These are phyloP conservation scores for Agraylea sexmaculata DNA, from an alignment of 1,140 invertebrate genomes.

Conservation along the genomic window DNA sequence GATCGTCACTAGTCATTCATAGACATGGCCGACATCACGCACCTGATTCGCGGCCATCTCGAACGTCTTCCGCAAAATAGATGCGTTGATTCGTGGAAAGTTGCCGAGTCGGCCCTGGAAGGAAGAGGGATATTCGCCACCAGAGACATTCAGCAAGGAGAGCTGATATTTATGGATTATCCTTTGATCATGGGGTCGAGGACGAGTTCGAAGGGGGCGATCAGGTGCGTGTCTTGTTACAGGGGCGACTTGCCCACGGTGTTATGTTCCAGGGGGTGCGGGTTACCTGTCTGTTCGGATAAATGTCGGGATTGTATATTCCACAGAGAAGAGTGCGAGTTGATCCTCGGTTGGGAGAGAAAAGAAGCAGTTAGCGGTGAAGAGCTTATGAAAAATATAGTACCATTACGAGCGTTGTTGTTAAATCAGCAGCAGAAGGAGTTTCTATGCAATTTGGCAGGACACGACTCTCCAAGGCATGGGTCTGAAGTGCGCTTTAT, in stretches of 20 bases:
- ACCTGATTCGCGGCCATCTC: too few species aligned
- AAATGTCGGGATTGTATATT: constrained; percentile 40
- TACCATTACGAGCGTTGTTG: constrained; percentile 47
- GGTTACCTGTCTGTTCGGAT: constrained; percentile 45
- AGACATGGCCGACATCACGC: too few species aligned
- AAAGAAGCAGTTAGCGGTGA: constrained; percentile 38
- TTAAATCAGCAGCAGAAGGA: constrained; percentile 40
- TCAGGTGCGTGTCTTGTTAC: constrained; percentile 45
- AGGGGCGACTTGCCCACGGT: constrained; percentile 33
- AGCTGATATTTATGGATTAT: constrained; percentile 54
- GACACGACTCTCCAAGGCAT: constrained; percentile 40
- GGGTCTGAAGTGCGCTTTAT: constrained; percentile 46
- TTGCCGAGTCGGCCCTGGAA: constrained; percentile 41
- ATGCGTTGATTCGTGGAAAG: constrained; percentile 26
- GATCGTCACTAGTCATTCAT: too few species aligned
- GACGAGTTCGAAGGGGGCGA: constrained; percentile 30
- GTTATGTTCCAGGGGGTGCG: constrained; percentile 43
- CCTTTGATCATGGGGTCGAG: constrained; percentile 53
- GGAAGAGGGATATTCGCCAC: constrained; percentile 56
- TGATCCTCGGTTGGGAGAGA: constrained; percentile 41
- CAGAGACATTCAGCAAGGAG: constrained; percentile 47
- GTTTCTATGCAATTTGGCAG: constrained; percentile 44
- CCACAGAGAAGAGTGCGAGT: constrained; percentile 47
- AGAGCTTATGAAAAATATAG: constrained; percentile 39
- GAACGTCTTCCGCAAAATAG: constrained; percentile 13